phyloP scores from a whole-genome alignment of 2,113 vertebrate genomes.

The Sphyrna mokarran region DNA sequence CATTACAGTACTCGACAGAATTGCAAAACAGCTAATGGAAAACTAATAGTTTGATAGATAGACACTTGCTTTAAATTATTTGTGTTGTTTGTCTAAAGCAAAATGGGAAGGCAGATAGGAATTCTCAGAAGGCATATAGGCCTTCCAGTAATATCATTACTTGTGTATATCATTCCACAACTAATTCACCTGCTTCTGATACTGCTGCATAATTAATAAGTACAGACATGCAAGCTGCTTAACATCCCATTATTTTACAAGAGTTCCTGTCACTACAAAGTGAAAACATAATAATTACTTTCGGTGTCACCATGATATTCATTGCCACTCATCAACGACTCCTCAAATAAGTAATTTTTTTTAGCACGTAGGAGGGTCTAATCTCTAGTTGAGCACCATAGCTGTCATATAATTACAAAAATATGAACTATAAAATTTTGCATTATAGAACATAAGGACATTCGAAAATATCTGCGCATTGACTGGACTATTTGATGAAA shows the following conservation, averaged over 20 bases:
- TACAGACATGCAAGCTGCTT: neutral
- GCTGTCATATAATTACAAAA: neutral
- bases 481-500: neutral
- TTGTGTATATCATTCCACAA: neutral
- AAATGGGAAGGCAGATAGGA: neutral
- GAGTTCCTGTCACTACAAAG: neutral
- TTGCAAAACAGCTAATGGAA: neutral
- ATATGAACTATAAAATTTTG: neutral
- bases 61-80: neutral
- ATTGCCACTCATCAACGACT: neutral
- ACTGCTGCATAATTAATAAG: constrained; percentile 19
- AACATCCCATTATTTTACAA: neutral
- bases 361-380: neutral
- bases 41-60: neutral
- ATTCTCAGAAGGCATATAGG: neutral
- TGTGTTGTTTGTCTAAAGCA: constrained; percentile 20
- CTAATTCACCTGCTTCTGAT: neutral
- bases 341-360: neutral
- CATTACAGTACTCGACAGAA: neutral
- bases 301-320: neutral
- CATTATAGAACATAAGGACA: neutral
- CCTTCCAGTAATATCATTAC: neutral
- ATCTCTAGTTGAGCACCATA: neutral
- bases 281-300: neutral
- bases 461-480: neutral